Base-by-base conservation (phyloP, 2,113 vertebrate species). In the Okapia johnstoni region DNA sequence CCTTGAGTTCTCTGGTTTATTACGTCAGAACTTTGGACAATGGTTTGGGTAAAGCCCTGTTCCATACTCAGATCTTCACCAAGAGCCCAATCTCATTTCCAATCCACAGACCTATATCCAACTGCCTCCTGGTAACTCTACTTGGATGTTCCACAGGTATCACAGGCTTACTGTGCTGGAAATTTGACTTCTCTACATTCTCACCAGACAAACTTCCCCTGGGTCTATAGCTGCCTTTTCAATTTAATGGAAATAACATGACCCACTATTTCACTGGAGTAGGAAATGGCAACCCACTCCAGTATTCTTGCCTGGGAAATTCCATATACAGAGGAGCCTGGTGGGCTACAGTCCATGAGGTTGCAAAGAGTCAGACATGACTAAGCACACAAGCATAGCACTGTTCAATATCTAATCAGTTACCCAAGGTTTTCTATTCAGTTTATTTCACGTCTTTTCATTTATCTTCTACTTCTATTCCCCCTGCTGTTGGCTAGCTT, bases 311-410 rank as follows among this genome's bases (percentile, higher is more conserved):
- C 23, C 70, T 76, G 40, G 40, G 40, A 76, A 76, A 43, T 76
- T 76, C 40, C 36, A 14, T 43, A 40, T 23, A 76, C 70, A 76
- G 70, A 76, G 70, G 23, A 76, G 12, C 70, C 40, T 43, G 23
- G 40, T 43, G 36, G 70, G 70, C 36, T 43, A 7, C 36, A 76
- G 70, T 26, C 70, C 36, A 76, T 43, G 70, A 26, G 25, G 12
- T 3, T 14, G 36, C 23, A 9, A 43, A 76, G 36, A 25, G 12
- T 76, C 36, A 26, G 21, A 43, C 36, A 14, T 0, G 2, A 14
- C 70, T 76, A 26, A 73, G 36, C 21, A 43, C 5, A 13, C 36
- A 76, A 76, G 23, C 23, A 26, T 43, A 76, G 36, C n/a, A 40
- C 16, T 79, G 33, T 81, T 76, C 54, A 46, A 21, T 36, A 80